These are phyloP conservation scores for Motacilla tschutschensis DNA, from an alignment of 2,113 vertebrate genomes.

Conservation along the genomic window DNA sequence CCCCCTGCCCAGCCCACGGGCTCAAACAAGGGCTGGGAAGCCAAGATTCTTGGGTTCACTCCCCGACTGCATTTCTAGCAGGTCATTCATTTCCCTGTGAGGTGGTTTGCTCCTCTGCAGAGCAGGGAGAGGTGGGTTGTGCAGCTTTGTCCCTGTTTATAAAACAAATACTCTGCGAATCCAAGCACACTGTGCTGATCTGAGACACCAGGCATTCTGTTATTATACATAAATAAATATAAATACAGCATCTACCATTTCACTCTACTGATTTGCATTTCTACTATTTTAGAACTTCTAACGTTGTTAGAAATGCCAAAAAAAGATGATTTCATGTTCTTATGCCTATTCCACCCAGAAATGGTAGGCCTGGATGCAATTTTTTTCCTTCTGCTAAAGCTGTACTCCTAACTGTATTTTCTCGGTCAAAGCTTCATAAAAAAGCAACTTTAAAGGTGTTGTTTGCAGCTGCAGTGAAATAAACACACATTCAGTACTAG, in stretches of 20 bases:
- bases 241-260: neutral
- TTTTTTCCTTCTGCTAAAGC: neutral
- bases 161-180: neutral
- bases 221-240: neutral
- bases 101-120: neutral
- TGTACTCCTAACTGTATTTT: neutral
- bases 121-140: neutral
- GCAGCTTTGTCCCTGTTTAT: neutral
- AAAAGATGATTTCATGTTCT: neutral
- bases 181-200: neutral
- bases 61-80: neutral
- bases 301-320: neutral
- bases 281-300: neutral
- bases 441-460: neutral
- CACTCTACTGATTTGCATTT: neutral
- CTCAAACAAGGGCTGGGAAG: neutral
- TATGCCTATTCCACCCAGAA: neutral
- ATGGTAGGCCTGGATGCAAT: neutral
- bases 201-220: neutral
- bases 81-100: neutral
- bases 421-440: neutral
- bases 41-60: neutral
- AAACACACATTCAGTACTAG: neutral
- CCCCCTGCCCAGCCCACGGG: fast-evolving
- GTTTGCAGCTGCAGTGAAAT: neutral